Evolutionary conservation across 2,888 invertebrate genomes (phyloP).

Genomic region (Blastobasis lacticolella): DNA sequence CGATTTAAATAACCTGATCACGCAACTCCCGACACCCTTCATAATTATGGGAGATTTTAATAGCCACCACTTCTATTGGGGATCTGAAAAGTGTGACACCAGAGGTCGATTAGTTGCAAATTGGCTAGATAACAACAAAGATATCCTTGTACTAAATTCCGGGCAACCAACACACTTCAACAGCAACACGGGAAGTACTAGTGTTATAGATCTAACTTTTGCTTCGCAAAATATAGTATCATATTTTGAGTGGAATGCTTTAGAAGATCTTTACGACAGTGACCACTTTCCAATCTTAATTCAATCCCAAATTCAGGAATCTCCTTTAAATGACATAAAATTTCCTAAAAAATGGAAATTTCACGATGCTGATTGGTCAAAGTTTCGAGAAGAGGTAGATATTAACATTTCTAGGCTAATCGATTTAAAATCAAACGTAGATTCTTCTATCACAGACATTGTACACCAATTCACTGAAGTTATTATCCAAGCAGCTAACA

Average conservation of each 20-base stretch:
- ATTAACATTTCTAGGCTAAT: slow-evolving; percentile 1
- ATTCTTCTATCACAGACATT: not conserved
- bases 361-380: slow-evolving; percentile 4
- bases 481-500: not conserved
- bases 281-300: slow-evolving; percentile 12
- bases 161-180: slow-evolving; percentile 10
- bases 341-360: slow-evolving; percentile 4
- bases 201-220: slow-evolving; percentile 10
- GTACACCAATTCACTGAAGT: not conserved
- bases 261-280: slow-evolving; percentile 14
- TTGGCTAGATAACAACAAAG: slow-evolving; percentile 2
- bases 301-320: not conserved
- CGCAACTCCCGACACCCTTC: too few relatives aligned
- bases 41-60: not conserved
- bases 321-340: not conserved
- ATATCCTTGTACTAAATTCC: slow-evolving; percentile 5
- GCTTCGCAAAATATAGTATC: slow-evolving; percentile 12
- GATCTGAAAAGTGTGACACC: slow-evolving; percentile 9
- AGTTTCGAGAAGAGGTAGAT: slow-evolving; percentile 1
- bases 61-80: slow-evolving; percentile 12
- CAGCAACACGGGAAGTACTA: slow-evolving; percentile 7
- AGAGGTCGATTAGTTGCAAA: slow-evolving; percentile 8
- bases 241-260: slow-evolving; percentile 17
- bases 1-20: slow-evolving; percentile 2
- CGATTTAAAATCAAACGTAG: not conserved